Base-by-base conservation (phyloP, 2,888 invertebrate species). In the Athalia rosae region DNA sequence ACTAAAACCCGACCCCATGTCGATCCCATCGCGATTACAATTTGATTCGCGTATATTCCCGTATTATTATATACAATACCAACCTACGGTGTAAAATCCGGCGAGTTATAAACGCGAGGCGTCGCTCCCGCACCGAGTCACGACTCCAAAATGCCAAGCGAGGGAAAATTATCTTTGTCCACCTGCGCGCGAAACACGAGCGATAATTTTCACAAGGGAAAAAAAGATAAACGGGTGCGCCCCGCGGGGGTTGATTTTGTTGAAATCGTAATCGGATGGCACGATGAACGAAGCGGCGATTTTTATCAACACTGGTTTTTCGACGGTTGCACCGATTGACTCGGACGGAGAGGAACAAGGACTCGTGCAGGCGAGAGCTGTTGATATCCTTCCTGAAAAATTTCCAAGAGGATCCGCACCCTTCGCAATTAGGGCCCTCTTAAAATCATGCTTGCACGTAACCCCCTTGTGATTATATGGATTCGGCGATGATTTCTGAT, bases 401-500 rank as follows among this genome's bases (percentile, higher is more conserved):
- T n/a, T n/a, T n/a, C 53, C 53, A 53, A 8, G 53, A 53, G 53
- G 28, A 28, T 28, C 28, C 28, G 61, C n/a, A 48, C 74, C 62
- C 47, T 61, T 74, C 74, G 74, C 74, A 74, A 74, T 74, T 74
- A 74, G 74, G 74, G 61, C 66, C 66, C 62, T 83, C 81, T 86
- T 82, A 82, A 85, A 86, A 85, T 85, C 82, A 85, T 84, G 83
- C 84, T 84, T 83, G 84, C 83, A 84, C 82, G 84, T 84, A 86
- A 86, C 84, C 83, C 82, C 83, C 84, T 82, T 82, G 83, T 86
- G 87, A 87, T 87, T 87, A 86, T 87, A 86, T 86, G 85, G 83
- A 87, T 87, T 87, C 84, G 85, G 83, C 86, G 84, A 87, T 87
- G 86, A 87, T 87, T 85, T 87, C 85, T 86, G 87, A 85, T 83